phyloP scores from a whole-genome alignment of 2,113 vertebrate genomes.

The Pelvicachromis taeniatus region DNA sequence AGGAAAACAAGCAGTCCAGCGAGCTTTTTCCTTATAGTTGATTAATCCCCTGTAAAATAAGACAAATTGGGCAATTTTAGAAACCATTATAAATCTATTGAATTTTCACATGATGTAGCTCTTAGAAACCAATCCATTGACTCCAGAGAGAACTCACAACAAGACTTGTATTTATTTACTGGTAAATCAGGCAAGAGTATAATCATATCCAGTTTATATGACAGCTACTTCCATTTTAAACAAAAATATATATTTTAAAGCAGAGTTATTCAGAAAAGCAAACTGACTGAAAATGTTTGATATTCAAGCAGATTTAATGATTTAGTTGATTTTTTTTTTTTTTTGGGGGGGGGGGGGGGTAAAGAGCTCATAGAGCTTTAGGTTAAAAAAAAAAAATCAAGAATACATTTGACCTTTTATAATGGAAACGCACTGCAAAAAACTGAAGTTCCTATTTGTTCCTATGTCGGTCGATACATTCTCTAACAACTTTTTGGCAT shows the following conservation, averaged over 20 bases:
- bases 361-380: background rate
- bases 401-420: background rate
- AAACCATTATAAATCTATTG: background rate
- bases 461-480: background rate
- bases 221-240: background rate
- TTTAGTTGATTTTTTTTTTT: too few species aligned
- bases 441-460: background rate
- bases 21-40: background rate
- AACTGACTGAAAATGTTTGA: background rate
- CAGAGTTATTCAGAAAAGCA: background rate
- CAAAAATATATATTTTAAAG: background rate
- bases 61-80: background rate
- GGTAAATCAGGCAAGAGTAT: background rate
- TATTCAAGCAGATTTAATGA: too few species aligned
- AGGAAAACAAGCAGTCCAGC: background rate
- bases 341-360: too few species aligned
- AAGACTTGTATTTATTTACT: background rate
- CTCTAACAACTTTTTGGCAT: background rate
- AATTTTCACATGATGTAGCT: background rate
- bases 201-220: background rate
- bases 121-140: background rate
- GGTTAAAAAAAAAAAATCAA: background rate
- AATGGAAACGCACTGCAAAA: background rate
- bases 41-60: background rate
- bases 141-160: background rate